Evolutionary conservation across 2,113 vertebrate genomes (phyloP).

Genomic region (Eptatretus burgeri): DNA sequence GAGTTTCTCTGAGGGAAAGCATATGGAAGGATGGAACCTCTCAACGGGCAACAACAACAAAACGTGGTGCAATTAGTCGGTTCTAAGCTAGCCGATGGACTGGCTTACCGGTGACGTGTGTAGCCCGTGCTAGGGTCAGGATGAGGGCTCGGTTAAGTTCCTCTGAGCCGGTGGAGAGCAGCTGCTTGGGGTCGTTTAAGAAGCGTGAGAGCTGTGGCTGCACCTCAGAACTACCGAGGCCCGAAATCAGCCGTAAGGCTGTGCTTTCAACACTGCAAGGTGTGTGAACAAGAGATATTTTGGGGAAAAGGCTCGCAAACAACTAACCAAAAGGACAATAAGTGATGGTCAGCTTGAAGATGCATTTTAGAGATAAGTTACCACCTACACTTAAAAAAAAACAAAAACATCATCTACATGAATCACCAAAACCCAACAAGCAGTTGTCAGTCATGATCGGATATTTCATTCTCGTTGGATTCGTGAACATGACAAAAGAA

Average conservation of each 20-base stretch:
- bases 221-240: constrained; percentile 73
- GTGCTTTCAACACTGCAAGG: constrained; percentile 61
- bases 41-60: not conserved
- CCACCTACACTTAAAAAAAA: no score
- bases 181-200: constrained; percentile 77
- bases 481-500: no score
- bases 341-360: no score
- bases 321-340: no score
- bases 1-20: not conserved
- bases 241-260: constrained; percentile 65
- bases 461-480: no score
- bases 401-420: no score
- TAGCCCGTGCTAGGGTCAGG: constrained; percentile 71
- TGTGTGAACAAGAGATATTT: no score
- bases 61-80: not conserved
- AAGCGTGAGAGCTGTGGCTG: constrained; percentile 89
- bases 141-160: constrained; percentile 87
- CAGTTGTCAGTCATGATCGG: no score
- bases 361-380: no score
- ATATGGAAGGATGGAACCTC: no score
- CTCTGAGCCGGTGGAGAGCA: constrained; percentile 74
- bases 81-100: not conserved
- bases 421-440: no score
- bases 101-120: constrained; percentile 59
- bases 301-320: no score